Percentiles rank a stretch among this genome's conserved stretches.
phyloP scores from a whole-genome alignment of 2,888 invertebrate genomes.

The Cephus spinipes region DNA sequence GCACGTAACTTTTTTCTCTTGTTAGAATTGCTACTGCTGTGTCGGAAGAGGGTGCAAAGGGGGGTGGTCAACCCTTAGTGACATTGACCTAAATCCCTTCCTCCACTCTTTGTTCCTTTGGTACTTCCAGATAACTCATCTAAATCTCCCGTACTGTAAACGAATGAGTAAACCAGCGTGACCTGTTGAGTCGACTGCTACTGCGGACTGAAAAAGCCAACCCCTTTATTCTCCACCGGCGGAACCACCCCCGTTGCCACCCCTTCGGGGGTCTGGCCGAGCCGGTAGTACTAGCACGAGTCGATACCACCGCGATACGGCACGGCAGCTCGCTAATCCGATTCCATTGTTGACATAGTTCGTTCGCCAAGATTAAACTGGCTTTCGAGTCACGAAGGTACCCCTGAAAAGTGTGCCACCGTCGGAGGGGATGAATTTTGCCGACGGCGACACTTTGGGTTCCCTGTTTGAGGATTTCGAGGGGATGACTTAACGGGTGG shows the following conservation, averaged over 20 bases:
- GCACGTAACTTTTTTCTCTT: background rate
- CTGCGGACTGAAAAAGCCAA: conserved; percentile 30
- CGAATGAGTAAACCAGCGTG: conserved; percentile 20
- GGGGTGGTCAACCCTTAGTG: background rate
- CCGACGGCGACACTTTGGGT: background rate
- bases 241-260: background rate
- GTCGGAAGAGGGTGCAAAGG: background rate
- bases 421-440: background rate
- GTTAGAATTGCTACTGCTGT: background rate
- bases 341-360: conserved; percentile 47
- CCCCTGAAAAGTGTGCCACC: conserved; percentile 3
- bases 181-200: conserved; percentile 37
- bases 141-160: background rate
- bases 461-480: background rate
- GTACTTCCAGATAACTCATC: background rate
- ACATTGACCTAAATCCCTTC: background rate
- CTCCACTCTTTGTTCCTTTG: background rate
- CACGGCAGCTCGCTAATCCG: conserved; percentile 47
- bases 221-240: conserved; percentile 11
- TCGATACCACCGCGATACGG: conserved; percentile 43
- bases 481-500: background rate
- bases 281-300: conserved; percentile 13
- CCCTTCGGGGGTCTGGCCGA: background rate
- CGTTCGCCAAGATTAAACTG: conserved; percentile 43
- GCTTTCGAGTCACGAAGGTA: conserved; percentile 9